A percentile compares a stretch with the other conserved stretches of the same genome.
phyloP scores from a whole-genome alignment of 2,888 invertebrate genomes.

The Micoletzkya japonica region DNA sequence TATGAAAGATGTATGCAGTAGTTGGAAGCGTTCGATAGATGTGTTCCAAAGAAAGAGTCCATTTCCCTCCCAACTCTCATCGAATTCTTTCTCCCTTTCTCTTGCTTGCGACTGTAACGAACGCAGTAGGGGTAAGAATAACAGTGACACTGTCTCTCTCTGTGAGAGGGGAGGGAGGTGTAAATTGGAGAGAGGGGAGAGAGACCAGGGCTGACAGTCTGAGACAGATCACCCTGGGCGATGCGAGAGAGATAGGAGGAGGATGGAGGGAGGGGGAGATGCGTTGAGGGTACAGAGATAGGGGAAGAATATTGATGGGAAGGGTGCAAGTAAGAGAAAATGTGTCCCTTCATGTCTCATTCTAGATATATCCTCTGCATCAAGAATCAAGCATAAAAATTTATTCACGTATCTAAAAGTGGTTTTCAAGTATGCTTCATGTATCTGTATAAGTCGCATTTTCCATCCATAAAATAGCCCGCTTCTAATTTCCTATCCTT shows the following conservation, averaged over 20 bases:
- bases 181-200: slow-evolving; percentile 3
- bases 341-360: no score
- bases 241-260: slow-evolving; percentile 14
- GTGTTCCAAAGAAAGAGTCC: neutral
- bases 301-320: neutral
- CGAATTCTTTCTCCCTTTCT: no score
- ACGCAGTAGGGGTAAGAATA: neutral
- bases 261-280: neutral
- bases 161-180: slow-evolving; percentile 9
- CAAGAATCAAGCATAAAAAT: neutral
- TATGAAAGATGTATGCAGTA: no score
- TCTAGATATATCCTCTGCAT: no score
- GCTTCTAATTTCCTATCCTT: no score
- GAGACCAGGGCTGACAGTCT: neutral
- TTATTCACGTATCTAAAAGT: neutral
- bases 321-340: no score
- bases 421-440: no score
- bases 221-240: slow-evolving; percentile 7
- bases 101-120: neutral
- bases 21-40: slow-evolving; percentile 1
- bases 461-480: no score
- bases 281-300: neutral
- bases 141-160: no score
- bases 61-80: neutral
- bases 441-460: no score